Base-by-base conservation (phyloP, 2,797 vertebrate species). In the Leptoclinus maculatus region DNA sequence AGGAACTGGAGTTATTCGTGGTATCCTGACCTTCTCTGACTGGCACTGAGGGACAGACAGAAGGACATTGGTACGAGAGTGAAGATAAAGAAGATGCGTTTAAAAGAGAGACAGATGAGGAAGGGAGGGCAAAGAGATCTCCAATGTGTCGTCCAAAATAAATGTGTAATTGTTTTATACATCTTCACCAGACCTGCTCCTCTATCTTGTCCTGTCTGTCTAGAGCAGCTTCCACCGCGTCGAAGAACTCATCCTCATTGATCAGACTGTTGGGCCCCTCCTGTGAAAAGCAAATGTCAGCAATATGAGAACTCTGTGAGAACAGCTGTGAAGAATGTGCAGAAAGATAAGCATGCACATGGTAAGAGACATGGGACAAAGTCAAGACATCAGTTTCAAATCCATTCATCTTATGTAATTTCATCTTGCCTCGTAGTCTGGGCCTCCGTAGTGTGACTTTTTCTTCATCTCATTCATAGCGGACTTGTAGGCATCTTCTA, bases 131-230 rank as follows among this genome's bases (percentile, higher is more conserved):
- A 5, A 45, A 7, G 23, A 66, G 39, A n/a, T 8, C 25, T 10
- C 21, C 11, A 71, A 17, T 23, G n/a, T 17, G 3, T 7, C 3
- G 39, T 66, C 0, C 23, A 60, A n/a, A 68, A 16, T 10, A 1
- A 60, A 58, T 58, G 41, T 39, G 25, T 39, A 19, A 12, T 25
- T 49, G 25, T 58, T 62, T 43, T 5, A 25, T 3, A 23, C 2
- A 59, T 67, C 23, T 58, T 34, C 27, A 43, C 45, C 87, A 32
- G 95, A 98, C 97, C 97, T 98, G 97, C 91, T 98, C 97, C 83
- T 98, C 97, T 89, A 98, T 98, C 94, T 98, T 98, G 92, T 98
- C 97, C 88, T 98, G 97, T 91, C 97, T 94, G 93, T 98, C 97
- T 0, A 99, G 95, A 60, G 96, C 97, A 83, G 97, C 97, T 94